Evolutionary conservation across 2,888 invertebrate species (phyloP).

Genomic region (Oligia strigilis): DNA sequence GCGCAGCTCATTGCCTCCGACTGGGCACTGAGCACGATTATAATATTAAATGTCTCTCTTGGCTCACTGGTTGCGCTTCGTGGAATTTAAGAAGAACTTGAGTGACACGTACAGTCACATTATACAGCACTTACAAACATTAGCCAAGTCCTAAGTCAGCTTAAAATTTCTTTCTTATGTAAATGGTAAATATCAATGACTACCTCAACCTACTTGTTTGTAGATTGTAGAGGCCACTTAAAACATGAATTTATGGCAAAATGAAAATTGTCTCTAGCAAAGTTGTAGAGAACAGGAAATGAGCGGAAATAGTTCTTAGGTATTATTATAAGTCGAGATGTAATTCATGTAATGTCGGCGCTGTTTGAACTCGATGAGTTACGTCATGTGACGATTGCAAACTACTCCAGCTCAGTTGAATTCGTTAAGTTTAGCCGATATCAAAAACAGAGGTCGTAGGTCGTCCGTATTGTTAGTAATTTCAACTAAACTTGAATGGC

Average conservation of each 20-base stretch:
- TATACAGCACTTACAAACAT: conserved; percentile 28
- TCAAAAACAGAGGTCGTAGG: conserved; percentile 70
- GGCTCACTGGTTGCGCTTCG: conserved; percentile 36
- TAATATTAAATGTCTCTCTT: conserved; percentile 53
- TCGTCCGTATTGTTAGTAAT: conserved; percentile 71
- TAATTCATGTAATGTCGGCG: conserved; percentile 64
- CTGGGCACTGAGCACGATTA: conserved; percentile 37
- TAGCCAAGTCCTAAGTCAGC: conserved; percentile 7
- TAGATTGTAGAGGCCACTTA: conserved; percentile 13
- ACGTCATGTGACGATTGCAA: conserved; percentile 71
- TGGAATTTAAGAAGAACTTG: conserved; percentile 48
- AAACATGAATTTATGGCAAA: conserved; percentile 44
- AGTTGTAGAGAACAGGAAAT: conserved; percentile 53
- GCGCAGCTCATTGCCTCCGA: conserved; percentile 33
- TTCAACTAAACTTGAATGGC: conserved; percentile 69
- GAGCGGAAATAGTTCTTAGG: conserved; percentile 48
- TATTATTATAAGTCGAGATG: conserved; percentile 35
- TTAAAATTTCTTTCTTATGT: conserved; percentile 43
- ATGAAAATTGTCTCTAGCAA: conserved; percentile 52
- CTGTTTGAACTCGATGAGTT: conserved; percentile 69
- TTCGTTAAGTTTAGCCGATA: conserved; percentile 72
- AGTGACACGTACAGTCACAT: conserved; percentile 42
- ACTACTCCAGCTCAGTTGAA: conserved; percentile 67
- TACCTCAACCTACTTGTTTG: conserved; percentile 20
- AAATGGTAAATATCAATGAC: conserved; percentile 17